Base-by-base conservation (phyloP, 1,140 invertebrate genomes). In the Penaeus indicus region DNA sequence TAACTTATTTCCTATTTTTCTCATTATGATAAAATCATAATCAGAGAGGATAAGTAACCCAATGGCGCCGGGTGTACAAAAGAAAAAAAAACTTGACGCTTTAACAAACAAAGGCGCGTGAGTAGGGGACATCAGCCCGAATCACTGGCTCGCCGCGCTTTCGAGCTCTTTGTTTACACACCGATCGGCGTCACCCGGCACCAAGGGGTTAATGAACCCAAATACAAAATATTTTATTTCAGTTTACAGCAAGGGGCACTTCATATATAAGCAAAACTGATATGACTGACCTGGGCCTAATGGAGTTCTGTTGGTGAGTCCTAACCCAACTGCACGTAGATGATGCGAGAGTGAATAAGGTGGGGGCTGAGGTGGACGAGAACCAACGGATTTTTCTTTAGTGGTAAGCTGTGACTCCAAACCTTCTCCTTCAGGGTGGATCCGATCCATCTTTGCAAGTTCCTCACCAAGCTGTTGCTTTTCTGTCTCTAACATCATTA, bases 401-500 rank as follows among this genome's bases (percentile, higher is more conserved):
- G 64, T 92, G 91, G 54, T 0, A 54, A 54, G 54, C 54, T 54
- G 54, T 54, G 54, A 13, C 38, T 83, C 75, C 4, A 32, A 54
- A 25, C 83, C 83, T 60, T 86, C 90, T 42, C 88, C 84, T 81
- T 87, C 87, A 11, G 88, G 88, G 47, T 86, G 88, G 18, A 77
- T 79, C 38, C 84, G 83, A 42, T 88, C 90, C 22, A 89, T 82
- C 81, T 86, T 91, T 69, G 63, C 61, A 54, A 80, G 80, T 87
- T 90, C 85, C 79, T 78, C 69, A 22, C 93, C 27, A 80, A 95
- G 92, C 47, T 94, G 92, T 69, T 93, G 93, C 91, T 96, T 96
- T 92, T 96, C 97, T 90, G 97, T 96, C 93, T 98, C 97, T 84
- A 98, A 92, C 90, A 96, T 95, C 91, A 96, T 95, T 60, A 98